Conservation (phyloP, 2,888 invertebrate species). For the Hirtodrosophila duncani region DNA sequence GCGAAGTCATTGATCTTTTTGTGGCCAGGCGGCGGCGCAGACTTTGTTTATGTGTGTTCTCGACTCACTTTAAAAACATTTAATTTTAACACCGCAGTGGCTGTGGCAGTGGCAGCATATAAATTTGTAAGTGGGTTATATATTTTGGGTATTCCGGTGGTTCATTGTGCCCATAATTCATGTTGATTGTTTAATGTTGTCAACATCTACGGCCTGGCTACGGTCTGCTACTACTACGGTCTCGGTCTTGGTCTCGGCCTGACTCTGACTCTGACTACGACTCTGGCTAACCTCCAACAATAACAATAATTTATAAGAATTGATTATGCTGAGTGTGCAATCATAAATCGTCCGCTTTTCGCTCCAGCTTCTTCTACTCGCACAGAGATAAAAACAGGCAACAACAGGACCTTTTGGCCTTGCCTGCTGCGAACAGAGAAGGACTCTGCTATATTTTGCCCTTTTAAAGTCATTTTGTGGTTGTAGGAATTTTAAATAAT, state of each 20-base stretch:
- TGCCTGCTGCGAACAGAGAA: too few relatives aligned
- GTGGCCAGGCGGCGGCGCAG: too few relatives aligned
- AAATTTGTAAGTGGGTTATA: conserved; percentile 16
- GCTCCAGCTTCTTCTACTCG: too few relatives aligned
- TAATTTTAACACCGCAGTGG: conserved; percentile 30
- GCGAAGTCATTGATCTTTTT: conserved; percentile 65
- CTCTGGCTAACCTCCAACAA: conserved; percentile 48
- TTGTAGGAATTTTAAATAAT: conserved; percentile 42
- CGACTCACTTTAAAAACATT: conserved; percentile 28
- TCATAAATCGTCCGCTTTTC: conserved; percentile 59
- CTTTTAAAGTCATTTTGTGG: conserved; percentile 51
- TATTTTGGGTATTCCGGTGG: conserved; percentile 20
- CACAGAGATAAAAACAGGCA: conserved; percentile 40
- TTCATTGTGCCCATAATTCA: conserved; percentile 59
- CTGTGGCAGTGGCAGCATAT: conserved; percentile 21
- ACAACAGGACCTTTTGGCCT: conserved; percentile 20
- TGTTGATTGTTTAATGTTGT: conserved; percentile 63
- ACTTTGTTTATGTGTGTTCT: conserved; percentile 47
- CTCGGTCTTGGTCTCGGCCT: neutral
- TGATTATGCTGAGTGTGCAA: conserved; percentile 68
- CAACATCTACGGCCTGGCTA: conserved; percentile 49
- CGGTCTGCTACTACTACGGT: neutral
- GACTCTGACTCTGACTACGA: too few relatives aligned
- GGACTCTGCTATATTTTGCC: too few relatives aligned
- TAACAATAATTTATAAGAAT: conserved; percentile 71